A percentile compares a stretch with the other conserved stretches of the same genome.
Conservation (phyloP, 2,888 invertebrate species). For the Drosophila acutilabella region DNA sequence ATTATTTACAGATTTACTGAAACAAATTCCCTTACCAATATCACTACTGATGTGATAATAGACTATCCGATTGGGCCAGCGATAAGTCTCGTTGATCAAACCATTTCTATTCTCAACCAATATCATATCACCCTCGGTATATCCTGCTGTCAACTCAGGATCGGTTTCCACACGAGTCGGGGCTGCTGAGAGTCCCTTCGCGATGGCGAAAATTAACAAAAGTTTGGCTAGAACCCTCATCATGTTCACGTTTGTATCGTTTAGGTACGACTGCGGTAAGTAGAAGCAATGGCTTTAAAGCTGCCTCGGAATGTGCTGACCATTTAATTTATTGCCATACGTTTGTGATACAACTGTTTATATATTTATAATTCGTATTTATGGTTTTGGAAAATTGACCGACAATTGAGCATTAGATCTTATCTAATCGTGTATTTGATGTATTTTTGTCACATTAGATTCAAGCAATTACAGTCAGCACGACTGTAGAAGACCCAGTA, state of each 20-base stretch:
- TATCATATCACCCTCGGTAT: conserved; percentile 91
- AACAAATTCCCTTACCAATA: conserved; percentile 42
- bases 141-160: conserved; percentile 91
- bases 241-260: conserved; percentile 40
- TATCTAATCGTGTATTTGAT: conserved; percentile 40
- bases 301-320: neutral
- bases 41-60: conserved; percentile 86
- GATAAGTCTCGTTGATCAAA: conserved; percentile 85
- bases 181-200: conserved; percentile 12
- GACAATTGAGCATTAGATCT: conserved; percentile 2
- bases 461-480: neutral
- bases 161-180: conserved; percentile 84
- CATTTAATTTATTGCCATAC: conserved; percentile 24
- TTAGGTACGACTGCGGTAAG: conserved; percentile 25
- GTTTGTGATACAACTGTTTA: conserved; percentile 6
- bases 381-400: conserved; percentile 11
- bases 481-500: no score
- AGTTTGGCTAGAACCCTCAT: conserved; percentile 33
- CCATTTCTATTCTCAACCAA: conserved; percentile 87
- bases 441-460: neutral
- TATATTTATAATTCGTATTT: conserved; percentile 29
- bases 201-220: conserved; percentile 7
- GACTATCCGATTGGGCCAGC: conserved; percentile 89
- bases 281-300: neutral
- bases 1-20: neutral